Base-by-base conservation (phyloP, 1,140 invertebrate genomes). In the Luehdorfia chinensis region DNA sequence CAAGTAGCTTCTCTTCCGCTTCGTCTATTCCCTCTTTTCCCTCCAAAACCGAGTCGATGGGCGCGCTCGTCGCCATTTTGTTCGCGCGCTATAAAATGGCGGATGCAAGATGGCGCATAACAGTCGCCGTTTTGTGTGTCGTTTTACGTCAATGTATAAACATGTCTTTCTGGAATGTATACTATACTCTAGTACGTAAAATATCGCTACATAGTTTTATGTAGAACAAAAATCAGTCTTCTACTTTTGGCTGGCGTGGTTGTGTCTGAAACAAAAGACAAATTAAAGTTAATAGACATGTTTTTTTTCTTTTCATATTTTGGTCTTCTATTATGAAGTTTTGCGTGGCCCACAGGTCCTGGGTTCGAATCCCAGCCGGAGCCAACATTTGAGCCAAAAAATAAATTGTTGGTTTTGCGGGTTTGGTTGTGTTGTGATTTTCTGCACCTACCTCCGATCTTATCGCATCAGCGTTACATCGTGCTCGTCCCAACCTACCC, bases 1-100 rank as follows among this genome's bases (percentile, higher is more conserved):
- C 65, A 12, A 80, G 32, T n/a, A 72, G 57, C 30, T 77, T 75
- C 57, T 76, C 68, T n/a, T 66, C 59, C n/a, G 69, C 69, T 18
- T 75, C 70, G 27, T 70, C 78, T 1, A 64, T 45, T 0, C 50
- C 48, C 27, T 66, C 58, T 23, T 63, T 59, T 33, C 61, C 67
- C 14, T 74, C 64, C 3, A 51, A 44, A 1, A 62, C 48, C 34
- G 66, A 11, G 18, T 55, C 11, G 11, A 18, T 18, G n/a, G 32
- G 32, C 14, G 52, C 62, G 23, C 28, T 28, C 30, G 66, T 21
- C 55, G 73, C 70, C 75, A 78, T 78, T 14, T 67, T 74, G 50
- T 31, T 33, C 27, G 53, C 30, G 46, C 59, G 31, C 15, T 34
- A 34, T 34, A 60, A 70, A 55, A 69, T 71, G 58, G 59, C 57